A percentile compares a stretch with the other conserved stretches of the same genome.
Conservation (phyloP, 1,140 invertebrate genomes). For the Drosophila nikananu region DNA sequence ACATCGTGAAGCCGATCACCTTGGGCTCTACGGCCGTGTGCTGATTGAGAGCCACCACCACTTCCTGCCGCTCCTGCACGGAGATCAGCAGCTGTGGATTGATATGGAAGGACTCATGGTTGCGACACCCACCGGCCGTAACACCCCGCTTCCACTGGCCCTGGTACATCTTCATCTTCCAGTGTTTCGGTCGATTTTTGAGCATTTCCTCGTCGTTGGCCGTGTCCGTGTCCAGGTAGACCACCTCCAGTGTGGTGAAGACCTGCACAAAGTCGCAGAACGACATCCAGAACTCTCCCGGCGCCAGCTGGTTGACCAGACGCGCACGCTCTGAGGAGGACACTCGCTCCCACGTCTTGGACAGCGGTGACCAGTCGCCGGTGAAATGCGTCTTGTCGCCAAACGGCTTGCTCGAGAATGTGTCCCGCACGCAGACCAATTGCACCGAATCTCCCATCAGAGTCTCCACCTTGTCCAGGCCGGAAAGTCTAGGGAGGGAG, state of each 20-base stretch:
- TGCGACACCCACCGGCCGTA: constrained; percentile 95
- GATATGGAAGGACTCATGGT: constrained; percentile 96
- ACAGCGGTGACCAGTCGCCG: constrained; percentile 90
- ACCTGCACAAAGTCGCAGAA: constrained; percentile 94
- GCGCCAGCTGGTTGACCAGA: constrained; percentile 88
- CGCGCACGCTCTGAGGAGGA: constrained; percentile 90
- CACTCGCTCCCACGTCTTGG: constrained; percentile 92
- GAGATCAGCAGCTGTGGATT: constrained; percentile 95
- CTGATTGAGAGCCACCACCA: constrained; percentile 95
- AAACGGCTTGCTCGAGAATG: constrained; percentile 86
- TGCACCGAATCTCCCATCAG: constrained; percentile 91
- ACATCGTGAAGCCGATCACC: constrained; percentile 97
- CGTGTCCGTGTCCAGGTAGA: constrained; percentile 95
- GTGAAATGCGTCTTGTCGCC: constrained; percentile 90
- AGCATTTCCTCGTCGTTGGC: constrained; percentile 93
- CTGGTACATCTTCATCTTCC: constrained; percentile 94
- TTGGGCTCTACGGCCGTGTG: constrained; percentile 96
- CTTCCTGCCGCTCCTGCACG: constrained; percentile 93
- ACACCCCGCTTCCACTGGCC: constrained; percentile 95
- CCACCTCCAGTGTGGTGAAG: constrained; percentile 93
- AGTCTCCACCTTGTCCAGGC: constrained; percentile 92
- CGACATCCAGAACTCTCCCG: constrained; percentile 95
- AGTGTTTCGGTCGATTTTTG: constrained; percentile 90
- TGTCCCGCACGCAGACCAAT: constrained; percentile 90
- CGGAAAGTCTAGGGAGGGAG: constrained; percentile 88